Evolutionary conservation across 2,797 vertebrate species (phyloP), one percentile per base, ranked within the genome.

Genomic region (Gymnothorax javanicus): DNA sequence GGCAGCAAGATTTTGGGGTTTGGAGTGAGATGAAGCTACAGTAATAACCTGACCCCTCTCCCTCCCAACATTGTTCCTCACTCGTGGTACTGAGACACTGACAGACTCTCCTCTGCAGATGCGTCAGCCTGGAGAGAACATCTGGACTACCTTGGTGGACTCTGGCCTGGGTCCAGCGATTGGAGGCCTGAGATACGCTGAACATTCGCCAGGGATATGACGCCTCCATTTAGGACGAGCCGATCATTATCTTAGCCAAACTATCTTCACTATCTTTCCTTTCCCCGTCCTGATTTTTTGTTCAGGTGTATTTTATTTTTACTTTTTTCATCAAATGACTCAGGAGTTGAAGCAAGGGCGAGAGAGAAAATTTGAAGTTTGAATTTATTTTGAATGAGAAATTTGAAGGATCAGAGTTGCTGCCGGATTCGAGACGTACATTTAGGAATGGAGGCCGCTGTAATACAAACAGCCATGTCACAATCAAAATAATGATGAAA

Each of bases 21-120:
- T 9, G 86, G 91, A 91, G 92, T 85, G 89, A 54, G 62, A 2
- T 75, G 54, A 59, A 71, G 25, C 15, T 82, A 82, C 81, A 84
- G 58, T 60, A 87, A 85, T 91, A 88, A 87, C 84, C 77, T 87
- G 91, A 89, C 87, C 93, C 91, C 91, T 91, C 88, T 88, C 87
- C 83, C 87, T 91, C 86, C 87, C 84, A 43, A 43, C 33, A 43
- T 43, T 43, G 82, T 77, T 87, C 60, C 82, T 73, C 13, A 59
- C 82, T 75, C 82, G 81, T 27, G 87, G 86, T 90, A 90, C 17
- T 56, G 1, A 57, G 60, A 27, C 33, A 43, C 1, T 43, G 86
- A 59, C 88, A 91, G 91, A 92, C 88, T 88, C 84, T 67, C 54
- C 56, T 84, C 69, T 86, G 52, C 91, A 93, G 92, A 93, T 93